Conservation (phyloP, 2,113 vertebrate species). For the Grus americana region DNA sequence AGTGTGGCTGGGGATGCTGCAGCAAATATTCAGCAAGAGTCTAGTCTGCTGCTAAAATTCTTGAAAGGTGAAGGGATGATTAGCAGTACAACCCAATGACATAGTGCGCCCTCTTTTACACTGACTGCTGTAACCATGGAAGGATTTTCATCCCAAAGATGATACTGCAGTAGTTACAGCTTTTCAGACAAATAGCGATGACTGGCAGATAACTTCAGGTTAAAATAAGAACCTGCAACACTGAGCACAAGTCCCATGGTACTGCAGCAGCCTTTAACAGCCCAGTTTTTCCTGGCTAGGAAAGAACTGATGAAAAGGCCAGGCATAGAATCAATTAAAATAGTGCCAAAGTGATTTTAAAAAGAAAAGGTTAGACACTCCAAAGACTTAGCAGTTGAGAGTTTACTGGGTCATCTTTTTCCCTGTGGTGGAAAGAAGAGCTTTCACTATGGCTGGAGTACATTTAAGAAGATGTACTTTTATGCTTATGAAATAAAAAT, state of each 20-base stretch:
- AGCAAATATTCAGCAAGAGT: neutral
- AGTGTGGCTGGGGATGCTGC: neutral
- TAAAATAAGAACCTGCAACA: constrained; percentile 51
- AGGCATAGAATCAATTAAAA: constrained; percentile 56
- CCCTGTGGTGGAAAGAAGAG: neutral
- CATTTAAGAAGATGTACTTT: neutral
- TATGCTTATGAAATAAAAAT: neutral
- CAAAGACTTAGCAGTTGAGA: constrained; percentile 11
- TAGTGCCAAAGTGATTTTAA: constrained; percentile 33
- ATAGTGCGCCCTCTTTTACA: neutral
- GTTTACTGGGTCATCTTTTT: constrained; percentile 29
- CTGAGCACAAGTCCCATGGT: constrained; percentile 25
- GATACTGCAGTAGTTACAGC: neutral
- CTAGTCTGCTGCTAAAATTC: neutral
- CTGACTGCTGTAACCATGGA: neutral
- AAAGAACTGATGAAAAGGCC: constrained; percentile 50
- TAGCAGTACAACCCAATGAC: neutral
- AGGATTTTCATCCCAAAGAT: constrained; percentile 19
- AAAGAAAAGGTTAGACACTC: constrained; percentile 42
- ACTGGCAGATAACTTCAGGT: constrained; percentile 23
- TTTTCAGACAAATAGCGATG: neutral
- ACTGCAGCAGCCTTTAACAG: constrained; percentile 50
- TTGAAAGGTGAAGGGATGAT: neutral
- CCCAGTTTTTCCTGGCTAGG: constrained; percentile 20
- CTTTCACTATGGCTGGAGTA: constrained; percentile 11